A percentile compares a stretch with the other conserved stretches of the same genome.
Conservation (phyloP, 2,888 invertebrate genomes). For the Colostygia pectinataria region DNA sequence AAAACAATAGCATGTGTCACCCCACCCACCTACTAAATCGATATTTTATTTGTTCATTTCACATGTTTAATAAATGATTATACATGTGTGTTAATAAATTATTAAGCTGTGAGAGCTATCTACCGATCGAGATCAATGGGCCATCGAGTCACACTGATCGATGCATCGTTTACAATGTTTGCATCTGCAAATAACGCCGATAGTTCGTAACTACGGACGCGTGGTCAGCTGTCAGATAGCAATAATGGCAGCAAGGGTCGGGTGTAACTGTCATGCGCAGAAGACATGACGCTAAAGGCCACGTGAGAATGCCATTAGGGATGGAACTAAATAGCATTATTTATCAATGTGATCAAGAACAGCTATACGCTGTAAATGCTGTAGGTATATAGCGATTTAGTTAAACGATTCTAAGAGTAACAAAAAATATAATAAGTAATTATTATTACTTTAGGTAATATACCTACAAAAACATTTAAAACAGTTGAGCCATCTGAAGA, state of each 20-base stretch:
- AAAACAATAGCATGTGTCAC: constrained; percentile 23
- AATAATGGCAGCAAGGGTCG: constrained; percentile 24
- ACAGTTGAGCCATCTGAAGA: no score
- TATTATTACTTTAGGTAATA: no score
- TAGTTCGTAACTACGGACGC: constrained; percentile 32
- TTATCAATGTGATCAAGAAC: no score
- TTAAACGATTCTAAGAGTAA: no score
- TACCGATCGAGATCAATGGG: neutral
- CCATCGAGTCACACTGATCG: neutral
- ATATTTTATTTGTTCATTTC: constrained; percentile 20
- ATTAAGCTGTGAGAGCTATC: no score
- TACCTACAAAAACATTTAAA: no score
- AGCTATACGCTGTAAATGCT: no score
- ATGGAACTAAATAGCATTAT: constrained; percentile 10
- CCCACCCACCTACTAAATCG: constrained; percentile 15
- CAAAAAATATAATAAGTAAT: no score
- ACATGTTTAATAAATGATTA: no score
- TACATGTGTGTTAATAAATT: no score
- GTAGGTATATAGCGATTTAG: no score
- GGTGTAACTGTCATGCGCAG: constrained; percentile 59
- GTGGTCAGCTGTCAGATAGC: constrained; percentile 42
- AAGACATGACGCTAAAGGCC: constrained; percentile 52
- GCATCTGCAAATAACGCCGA: neutral
- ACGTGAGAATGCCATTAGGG: constrained; percentile 33
- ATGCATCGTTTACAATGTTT: no score